phyloP scores from a whole-genome alignment of 2,888 invertebrate genomes.

The Drosophila flavopinicola region DNA sequence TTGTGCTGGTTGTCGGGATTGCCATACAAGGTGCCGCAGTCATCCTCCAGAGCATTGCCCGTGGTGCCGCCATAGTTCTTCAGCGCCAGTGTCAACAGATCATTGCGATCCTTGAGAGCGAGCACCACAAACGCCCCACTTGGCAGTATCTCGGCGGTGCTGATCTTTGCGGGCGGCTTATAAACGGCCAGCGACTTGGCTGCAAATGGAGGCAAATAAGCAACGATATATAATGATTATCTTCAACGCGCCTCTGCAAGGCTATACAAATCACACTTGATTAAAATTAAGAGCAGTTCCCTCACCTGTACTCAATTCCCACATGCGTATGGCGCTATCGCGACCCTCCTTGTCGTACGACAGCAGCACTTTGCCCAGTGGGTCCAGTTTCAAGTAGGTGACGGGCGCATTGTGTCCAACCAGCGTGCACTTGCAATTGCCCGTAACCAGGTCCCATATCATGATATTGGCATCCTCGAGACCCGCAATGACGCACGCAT shows the following conservation, averaged over 20 bases:
- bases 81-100: conserved; percentile 88
- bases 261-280: not conserved
- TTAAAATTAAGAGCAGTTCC: not conserved
- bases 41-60: conserved; percentile 74
- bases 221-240: not conserved
- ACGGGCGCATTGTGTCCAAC: conserved; percentile 92
- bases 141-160: conserved; percentile 90
- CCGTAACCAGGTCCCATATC: conserved; percentile 94
- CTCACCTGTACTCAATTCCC: conserved; percentile 91
- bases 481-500: conserved; percentile 93
- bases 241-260: too few relatives aligned
- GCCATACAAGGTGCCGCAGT: conserved; percentile 84
- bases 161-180: conserved; percentile 90
- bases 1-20: conserved; percentile 86
- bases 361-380: conserved; percentile 89
- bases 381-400: conserved; percentile 89
- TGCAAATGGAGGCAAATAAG: conserved; percentile 81
- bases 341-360: conserved; percentile 90
- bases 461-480: conserved; percentile 92
- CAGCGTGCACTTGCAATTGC: conserved; percentile 91
- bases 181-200: conserved; percentile 92
- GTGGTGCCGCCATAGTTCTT: conserved; percentile 81
- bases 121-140: conserved; percentile 90
- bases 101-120: conserved; percentile 88
- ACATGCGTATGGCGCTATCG: conserved; percentile 91